Percentiles rank a stretch among this genome's conserved stretches.
phyloP scores from a whole-genome alignment of 2,797 vertebrate species.

The Cyclura pinguis region DNA sequence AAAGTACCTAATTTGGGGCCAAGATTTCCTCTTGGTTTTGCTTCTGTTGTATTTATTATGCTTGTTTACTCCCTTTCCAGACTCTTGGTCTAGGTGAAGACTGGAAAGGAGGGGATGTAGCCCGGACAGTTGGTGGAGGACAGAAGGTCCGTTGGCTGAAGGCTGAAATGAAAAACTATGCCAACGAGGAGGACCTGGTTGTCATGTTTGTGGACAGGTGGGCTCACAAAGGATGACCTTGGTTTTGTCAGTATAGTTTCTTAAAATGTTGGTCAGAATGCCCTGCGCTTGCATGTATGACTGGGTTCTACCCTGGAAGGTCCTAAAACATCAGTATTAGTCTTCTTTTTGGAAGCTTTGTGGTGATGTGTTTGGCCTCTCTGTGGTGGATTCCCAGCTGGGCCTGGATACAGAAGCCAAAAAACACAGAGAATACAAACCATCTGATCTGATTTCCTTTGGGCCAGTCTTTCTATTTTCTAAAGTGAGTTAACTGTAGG shows the following conservation, averaged over 20 bases:
- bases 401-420: neutral
- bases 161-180: slow-evolving; percentile 85
- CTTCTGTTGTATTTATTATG: neutral
- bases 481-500: neutral
- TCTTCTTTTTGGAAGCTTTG: neutral
- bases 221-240: neutral
- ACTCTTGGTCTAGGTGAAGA: slow-evolving; percentile 89
- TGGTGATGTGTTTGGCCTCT: neutral
- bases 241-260: neutral
- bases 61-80: slow-evolving; percentile 63
- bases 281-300: neutral
- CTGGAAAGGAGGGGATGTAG: slow-evolving; percentile 86
- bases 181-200: slow-evolving; percentile 78
- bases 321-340: no score
- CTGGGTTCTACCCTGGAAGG: no score
- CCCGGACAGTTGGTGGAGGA: slow-evolving; percentile 84
- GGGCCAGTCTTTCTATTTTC: no score
- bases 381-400: neutral
- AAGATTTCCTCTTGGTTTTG: neutral
- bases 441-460: neutral
- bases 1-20: neutral
- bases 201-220: slow-evolving; percentile 93
- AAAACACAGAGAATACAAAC: no score
- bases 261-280: neutral
- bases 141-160: slow-evolving; percentile 93